A percentile compares a stretch with the other conserved stretches of the same genome.
These are phyloP conservation scores for Gnathonemus longibarbis DNA, from an alignment of 2,113 vertebrate species.

Conservation along the genomic window DNA sequence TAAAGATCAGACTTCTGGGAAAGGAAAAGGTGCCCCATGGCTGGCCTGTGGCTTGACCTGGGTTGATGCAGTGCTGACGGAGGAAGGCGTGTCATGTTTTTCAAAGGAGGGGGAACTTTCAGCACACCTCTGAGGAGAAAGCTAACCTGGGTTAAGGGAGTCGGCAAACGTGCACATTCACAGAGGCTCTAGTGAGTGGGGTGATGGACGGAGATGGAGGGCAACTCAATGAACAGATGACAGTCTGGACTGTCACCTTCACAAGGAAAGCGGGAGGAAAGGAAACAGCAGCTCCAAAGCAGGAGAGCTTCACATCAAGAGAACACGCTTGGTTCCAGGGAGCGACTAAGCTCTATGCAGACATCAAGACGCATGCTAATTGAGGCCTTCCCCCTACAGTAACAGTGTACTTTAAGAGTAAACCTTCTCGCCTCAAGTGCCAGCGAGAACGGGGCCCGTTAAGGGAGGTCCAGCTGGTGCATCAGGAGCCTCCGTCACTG, in stretches of 20 bases:
- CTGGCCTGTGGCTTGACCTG: neutral
- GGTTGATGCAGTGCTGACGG: neutral
- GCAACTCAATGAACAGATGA: neutral
- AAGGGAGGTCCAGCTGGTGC: neutral
- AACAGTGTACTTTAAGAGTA: neutral
- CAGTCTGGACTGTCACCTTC: neutral
- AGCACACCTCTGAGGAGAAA: neutral
- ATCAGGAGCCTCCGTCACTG: neutral
- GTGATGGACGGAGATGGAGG: neutral
- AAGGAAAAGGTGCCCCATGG: neutral
- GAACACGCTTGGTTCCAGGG: neutral
- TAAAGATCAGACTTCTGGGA: neutral
- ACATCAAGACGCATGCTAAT: neutral
- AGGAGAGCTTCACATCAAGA: neutral
- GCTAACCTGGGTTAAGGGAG: neutral
- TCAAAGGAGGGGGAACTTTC: neutral
- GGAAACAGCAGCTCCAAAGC: neutral
- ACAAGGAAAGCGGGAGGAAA: neutral
- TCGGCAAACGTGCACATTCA: neutral
- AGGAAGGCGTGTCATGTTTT: neutral
- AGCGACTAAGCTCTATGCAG: neutral
- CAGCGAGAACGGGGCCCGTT: neutral
- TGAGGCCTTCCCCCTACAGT: neutral
- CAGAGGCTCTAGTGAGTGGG: neutral
- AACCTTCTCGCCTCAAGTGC: neutral